Evolutionary conservation across 2,797 vertebrate genomes (phyloP).

Genomic region (Aphelocoma californica): DNA sequence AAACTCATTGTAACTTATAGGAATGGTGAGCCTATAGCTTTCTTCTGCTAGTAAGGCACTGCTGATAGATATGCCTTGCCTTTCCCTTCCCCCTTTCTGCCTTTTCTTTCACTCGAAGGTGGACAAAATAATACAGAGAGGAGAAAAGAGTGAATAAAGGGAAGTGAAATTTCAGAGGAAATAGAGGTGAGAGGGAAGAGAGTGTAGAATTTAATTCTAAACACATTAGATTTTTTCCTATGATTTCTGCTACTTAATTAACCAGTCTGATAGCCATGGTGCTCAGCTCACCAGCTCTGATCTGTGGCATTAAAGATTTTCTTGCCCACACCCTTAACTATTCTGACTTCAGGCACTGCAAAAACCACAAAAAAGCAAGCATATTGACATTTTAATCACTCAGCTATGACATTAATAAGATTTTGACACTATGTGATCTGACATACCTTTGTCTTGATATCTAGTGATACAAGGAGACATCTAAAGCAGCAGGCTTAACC

Average conservation of each 20-base stretch:
- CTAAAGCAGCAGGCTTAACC: neutral
- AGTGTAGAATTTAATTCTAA: neutral
- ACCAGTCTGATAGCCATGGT: neutral
- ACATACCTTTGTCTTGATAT: constrained; percentile 4
- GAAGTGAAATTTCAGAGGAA: neutral
- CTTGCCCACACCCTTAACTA: neutral
- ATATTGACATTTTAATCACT: constrained; percentile 44
- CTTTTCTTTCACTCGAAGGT: neutral
- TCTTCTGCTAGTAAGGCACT: neutral
- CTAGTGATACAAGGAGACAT: neutral
- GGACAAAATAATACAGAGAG: neutral
- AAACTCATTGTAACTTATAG: neutral
- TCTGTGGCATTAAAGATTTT: constrained; percentile 23
- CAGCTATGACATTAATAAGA: constrained; percentile 4
- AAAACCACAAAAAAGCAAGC: neutral
- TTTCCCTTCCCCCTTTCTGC: neutral
- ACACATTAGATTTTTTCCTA: neutral
- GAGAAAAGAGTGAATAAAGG: neutral
- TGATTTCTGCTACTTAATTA: constrained; percentile 46
- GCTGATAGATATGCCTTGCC: neutral
- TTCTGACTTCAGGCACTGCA: constrained; percentile 5
- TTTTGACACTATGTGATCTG: constrained; percentile 17
- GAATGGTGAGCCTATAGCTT: neutral
- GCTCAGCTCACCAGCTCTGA: neutral
- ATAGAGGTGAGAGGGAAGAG: neutral